Percentiles rank a stretch among this genome's conserved stretches.
Evolutionary conservation across 2,797 vertebrate genomes (phyloP).

Genomic region (Poecilia velifera): DNA sequence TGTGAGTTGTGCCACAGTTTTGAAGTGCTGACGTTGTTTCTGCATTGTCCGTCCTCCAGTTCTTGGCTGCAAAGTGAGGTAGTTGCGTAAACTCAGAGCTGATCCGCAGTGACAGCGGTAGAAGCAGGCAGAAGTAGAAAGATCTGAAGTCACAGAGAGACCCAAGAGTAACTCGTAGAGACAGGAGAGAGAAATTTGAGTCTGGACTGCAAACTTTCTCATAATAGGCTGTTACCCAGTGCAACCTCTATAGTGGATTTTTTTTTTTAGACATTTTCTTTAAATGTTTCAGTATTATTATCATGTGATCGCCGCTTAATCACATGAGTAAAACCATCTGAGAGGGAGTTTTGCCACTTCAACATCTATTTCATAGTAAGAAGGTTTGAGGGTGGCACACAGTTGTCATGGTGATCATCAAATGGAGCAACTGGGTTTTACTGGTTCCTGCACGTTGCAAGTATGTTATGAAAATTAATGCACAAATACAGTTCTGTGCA

Average conservation of each 20-base stretch:
- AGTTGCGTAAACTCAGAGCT: conserved; percentile 45
- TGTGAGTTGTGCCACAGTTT: background rate
- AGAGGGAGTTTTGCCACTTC: background rate
- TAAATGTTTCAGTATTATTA: background rate
- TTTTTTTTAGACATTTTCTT: background rate
- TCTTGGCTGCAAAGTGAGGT: conserved; percentile 26
- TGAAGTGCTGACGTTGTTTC: background rate
- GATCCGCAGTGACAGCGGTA: conserved; percentile 62
- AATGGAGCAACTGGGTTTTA: background rate
- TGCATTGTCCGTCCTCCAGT: background rate
- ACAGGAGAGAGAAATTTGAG: conserved; percentile 34
- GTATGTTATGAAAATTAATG: background rate
- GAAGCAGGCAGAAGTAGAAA: conserved; percentile 40
- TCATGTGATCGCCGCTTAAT: background rate
- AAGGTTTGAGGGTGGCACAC: background rate
- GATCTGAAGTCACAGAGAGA: conserved; percentile 36
- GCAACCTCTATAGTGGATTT: background rate
- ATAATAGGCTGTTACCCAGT: background rate
- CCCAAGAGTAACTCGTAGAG: conserved; percentile 12
- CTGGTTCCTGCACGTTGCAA: background rate
- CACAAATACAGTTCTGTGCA: background rate
- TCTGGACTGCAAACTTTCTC: background rate
- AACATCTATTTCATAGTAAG: background rate
- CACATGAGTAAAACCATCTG: background rate
- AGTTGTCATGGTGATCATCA: background rate